These are phyloP conservation scores for Sparus aurata DNA, from an alignment of 2,797 vertebrate species.

Conservation along the genomic window DNA sequence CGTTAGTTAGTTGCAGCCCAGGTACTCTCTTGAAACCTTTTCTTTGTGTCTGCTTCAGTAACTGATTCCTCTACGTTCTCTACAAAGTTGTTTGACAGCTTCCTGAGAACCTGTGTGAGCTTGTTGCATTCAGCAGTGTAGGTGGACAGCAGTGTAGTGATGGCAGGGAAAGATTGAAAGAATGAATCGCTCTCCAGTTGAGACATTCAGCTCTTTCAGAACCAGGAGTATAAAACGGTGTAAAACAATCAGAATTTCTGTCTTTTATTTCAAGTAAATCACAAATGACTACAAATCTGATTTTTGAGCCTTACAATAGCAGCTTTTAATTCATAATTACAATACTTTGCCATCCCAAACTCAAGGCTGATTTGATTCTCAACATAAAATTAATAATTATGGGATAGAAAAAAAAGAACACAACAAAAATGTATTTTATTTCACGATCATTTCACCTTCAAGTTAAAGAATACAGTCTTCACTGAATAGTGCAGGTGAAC, in stretches of 20 bases:
- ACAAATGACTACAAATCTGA: not conserved
- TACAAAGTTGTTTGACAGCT: constrained; percentile 1
- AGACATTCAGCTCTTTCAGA: constrained; percentile 4
- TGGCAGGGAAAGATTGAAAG: constrained; percentile 11
- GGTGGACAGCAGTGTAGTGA: constrained; percentile 36
- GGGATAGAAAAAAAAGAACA: not conserved
- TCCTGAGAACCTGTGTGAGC: constrained; percentile 15
- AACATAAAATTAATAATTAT: not conserved
- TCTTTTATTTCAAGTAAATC: not conserved
- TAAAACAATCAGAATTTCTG: not conserved
- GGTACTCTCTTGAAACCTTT: not conserved
- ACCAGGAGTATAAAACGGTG: not conserved
- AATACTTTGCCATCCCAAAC: not conserved
- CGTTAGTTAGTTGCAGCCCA: too few relatives aligned
- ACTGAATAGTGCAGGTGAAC: not conserved
- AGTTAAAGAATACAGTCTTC: not conserved
- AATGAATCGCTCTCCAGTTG: constrained; percentile 3
- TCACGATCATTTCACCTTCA: not conserved
- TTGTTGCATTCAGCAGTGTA: constrained; percentile 32
- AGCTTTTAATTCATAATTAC: not conserved
- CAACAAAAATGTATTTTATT: not conserved
- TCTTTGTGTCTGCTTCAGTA: constrained; percentile 6
- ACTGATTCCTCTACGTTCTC: not conserved
- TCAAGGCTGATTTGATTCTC: not conserved
- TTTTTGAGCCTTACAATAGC: not conserved